Base-by-base conservation (phyloP, 2,888 invertebrate species). In the Drosophila seclusa region DNA sequence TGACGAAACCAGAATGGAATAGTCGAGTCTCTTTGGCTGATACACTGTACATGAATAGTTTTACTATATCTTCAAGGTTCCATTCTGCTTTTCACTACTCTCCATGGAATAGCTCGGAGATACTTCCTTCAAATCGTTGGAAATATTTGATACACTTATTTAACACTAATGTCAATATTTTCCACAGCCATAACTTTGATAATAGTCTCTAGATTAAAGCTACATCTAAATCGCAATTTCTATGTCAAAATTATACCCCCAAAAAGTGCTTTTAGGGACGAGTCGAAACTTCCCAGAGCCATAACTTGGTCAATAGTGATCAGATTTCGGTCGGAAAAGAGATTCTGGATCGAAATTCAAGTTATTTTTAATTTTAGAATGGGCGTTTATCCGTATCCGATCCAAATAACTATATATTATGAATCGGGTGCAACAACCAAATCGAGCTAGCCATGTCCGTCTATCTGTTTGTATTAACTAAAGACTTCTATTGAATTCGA, bases 41-140 rank as follows among this genome's bases (percentile, higher is more conserved):
- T 29, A 40, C 27, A 27, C 27, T 27, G n/a, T 32, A 27, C 6
- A 13, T 6, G 13, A 13, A 10, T 24, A 2, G 27, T 48, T 8
- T 18, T 34, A 1, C 13, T 34, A 10, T 32, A 24, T 5, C 31
- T 13, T 16, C 10, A 1, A 5, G 40, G 10, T 21, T 5, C 2
- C 4, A 4, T 13, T 34, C 34, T 34, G 34, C 4, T 4, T 13
- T 13, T 34, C 34, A 4, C 11, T 21, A 11, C 21, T 21, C 2
- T 16, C 8, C 16, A 24, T 24, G 0, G 4, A 16, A 1, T 16
- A 0, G 7, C 0, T 11, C 1, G 11, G 2, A n/a, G 5, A n/a
- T 40, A 0, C 2, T 40, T 10, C n/a, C 13, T 21, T 55, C 13
- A 13, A n/a, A n/a, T 32, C 13, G 0, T 11, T 40, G 40, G n/a